These are phyloP conservation scores for Caenorhabditis wallacei DNA, from an alignment of 2,888 invertebrate genomes.

Conservation along the genomic window DNA sequence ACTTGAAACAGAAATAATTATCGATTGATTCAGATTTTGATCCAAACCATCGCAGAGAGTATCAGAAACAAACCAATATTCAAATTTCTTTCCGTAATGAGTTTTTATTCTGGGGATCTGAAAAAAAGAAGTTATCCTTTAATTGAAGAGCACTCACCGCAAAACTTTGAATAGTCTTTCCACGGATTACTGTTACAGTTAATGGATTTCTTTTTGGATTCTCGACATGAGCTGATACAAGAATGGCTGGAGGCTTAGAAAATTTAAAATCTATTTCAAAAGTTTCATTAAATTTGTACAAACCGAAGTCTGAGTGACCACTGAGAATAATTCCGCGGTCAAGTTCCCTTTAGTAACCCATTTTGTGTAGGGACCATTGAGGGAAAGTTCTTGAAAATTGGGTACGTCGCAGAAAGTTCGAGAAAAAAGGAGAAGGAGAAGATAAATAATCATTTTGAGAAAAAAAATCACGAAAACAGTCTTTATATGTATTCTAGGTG, in stretches of 20 bases:
- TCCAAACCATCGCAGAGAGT: slow-evolving; percentile 13
- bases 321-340: neutral
- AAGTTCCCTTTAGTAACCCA: neutral
- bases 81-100: neutral
- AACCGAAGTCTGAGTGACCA: neutral
- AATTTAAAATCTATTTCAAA: too few species aligned
- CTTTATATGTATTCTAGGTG: too few species aligned
- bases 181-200: neutral
- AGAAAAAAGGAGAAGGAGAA: neutral
- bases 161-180: neutral
- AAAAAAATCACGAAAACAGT: too few species aligned
- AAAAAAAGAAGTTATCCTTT: neutral
- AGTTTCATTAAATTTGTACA: too few species aligned
- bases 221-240: neutral
- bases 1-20: neutral
- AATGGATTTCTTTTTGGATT: neutral
- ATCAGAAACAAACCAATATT: slow-evolving; percentile 1
- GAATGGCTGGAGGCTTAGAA: neutral
- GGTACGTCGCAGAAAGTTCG: neutral
- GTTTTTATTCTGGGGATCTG: slow-evolving; percentile 11
- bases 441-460: neutral
- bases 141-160: neutral
- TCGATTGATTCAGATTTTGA: neutral
- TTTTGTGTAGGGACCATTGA: neutral
- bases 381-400: neutral